Conservation (phyloP, 2,797 vertebrate species). For the Choloepus didactylus region DNA sequence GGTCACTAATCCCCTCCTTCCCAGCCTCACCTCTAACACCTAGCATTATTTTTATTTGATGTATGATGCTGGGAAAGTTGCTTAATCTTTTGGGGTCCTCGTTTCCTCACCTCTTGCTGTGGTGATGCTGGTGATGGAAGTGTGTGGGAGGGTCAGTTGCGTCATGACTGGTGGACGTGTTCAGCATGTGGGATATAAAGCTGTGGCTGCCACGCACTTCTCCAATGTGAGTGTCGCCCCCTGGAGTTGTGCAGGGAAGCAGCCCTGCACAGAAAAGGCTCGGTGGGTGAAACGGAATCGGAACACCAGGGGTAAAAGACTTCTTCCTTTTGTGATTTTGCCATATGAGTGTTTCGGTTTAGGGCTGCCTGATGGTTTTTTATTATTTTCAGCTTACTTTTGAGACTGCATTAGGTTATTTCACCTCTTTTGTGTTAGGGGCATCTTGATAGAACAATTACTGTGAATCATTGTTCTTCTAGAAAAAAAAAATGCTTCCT, state of each 20-base stretch:
- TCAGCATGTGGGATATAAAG: too few relatives aligned
- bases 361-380: neutral
- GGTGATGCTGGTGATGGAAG: neutral
- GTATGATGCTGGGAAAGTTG: rapidly evolving
- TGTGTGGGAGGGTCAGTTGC: too few relatives aligned
- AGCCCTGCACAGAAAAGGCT: rapidly evolving
- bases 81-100: neutral
- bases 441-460: neutral
- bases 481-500: neutral
- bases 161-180: too few relatives aligned
- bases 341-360: too few relatives aligned
- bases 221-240: too few relatives aligned
- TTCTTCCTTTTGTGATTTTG: neutral
- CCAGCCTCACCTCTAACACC: neutral
- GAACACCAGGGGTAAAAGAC: too few relatives aligned
- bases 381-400: neutral
- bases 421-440: neutral
- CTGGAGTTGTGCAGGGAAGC: rapidly evolving
- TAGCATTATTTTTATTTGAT: neutral
- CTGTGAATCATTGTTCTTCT: neutral
- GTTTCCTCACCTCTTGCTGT: neutral
- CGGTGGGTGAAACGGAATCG: rapidly evolving
- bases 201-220: too few relatives aligned
- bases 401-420: rapidly evolving
- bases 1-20: rapidly evolving